phyloP scores from a whole-genome alignment of 2,888 invertebrate genomes.

The Pediacus dermestoides region DNA sequence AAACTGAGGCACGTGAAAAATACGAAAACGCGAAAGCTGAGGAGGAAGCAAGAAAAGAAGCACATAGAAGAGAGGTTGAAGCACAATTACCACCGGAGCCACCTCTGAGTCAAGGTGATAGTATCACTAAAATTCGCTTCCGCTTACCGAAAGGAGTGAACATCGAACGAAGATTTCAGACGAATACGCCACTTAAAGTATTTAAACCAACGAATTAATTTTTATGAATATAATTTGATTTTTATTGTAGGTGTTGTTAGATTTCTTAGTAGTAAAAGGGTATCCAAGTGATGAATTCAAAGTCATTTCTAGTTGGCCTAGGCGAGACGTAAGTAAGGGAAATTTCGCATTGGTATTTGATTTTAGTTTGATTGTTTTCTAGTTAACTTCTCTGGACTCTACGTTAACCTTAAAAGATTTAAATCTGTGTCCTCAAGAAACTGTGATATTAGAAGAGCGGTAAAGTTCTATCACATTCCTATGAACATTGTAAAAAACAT shows the following conservation, averaged over 20 bases:
- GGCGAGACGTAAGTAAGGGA: conserved; percentile 91
- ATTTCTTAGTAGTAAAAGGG: conserved; percentile 85
- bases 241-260: conserved; percentile 67
- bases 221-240: conserved; percentile 2
- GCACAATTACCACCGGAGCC: conserved; percentile 73
- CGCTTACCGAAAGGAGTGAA: conserved; percentile 75
- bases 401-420: conserved; percentile 74
- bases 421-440: conserved; percentile 91
- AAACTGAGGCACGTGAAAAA: conserved; percentile 67
- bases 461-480: conserved; percentile 52
- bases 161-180: conserved; percentile 74
- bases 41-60: conserved; percentile 73
- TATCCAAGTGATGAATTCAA: conserved; percentile 85
- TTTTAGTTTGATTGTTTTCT: conserved; percentile 36
- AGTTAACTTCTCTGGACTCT: conserved; percentile 77
- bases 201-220: background rate
- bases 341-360: background rate
- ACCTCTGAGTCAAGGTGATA: conserved; percentile 52
- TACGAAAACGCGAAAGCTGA: conserved; percentile 72
- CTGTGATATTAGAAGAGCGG: conserved; percentile 90
- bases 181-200: conserved; percentile 57
- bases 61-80: conserved; percentile 59
- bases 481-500: conserved; percentile 20
- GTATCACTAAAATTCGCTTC: conserved; percentile 73
- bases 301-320: conserved; percentile 90